phyloP scores from a whole-genome alignment of 1,140 invertebrate species.

The Drosophila obscura region DNA sequence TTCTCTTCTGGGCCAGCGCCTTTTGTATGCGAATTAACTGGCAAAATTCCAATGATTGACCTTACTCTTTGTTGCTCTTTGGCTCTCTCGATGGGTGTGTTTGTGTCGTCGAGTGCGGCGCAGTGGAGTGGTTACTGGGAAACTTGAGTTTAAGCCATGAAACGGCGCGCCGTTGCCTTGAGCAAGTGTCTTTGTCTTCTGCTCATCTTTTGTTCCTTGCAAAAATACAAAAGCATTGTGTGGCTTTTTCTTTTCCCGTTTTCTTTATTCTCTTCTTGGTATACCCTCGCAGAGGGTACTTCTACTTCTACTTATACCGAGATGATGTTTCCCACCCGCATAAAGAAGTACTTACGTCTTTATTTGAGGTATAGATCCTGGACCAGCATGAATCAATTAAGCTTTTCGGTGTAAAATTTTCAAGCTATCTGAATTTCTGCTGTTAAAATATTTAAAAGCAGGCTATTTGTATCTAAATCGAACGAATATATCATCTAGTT shows the following conservation, averaged over 20 bases:
- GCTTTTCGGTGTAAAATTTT: not conserved
- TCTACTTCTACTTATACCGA: too few species aligned
- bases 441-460: too few species aligned
- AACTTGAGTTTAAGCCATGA: conserved; percentile 65
- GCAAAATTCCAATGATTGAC: conserved; percentile 82
- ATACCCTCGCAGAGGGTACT: too few species aligned
- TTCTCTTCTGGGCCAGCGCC: conserved; percentile 46
- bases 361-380: not conserved
- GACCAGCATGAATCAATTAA: conserved; percentile 15
- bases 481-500: too few species aligned
- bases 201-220: conserved; percentile 71
- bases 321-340: too few species aligned
- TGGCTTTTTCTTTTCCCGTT: conserved; percentile 48
- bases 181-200: conserved; percentile 76
- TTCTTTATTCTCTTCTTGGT: conserved; percentile 27
- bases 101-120: conserved; percentile 34
- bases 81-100: conserved; percentile 20
- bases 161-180: conserved; percentile 59
- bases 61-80: conserved; percentile 57
- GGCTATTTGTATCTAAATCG: too few species aligned
- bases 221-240: conserved; percentile 61
- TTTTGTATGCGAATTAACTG: conserved; percentile 80
- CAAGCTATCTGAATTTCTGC: too few species aligned
- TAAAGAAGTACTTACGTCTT: too few species aligned
- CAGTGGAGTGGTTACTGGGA: conserved; percentile 51